Evolutionary conservation across 2,888 invertebrate species (phyloP).

Genomic region (Drosophila aldrichi): DNA sequence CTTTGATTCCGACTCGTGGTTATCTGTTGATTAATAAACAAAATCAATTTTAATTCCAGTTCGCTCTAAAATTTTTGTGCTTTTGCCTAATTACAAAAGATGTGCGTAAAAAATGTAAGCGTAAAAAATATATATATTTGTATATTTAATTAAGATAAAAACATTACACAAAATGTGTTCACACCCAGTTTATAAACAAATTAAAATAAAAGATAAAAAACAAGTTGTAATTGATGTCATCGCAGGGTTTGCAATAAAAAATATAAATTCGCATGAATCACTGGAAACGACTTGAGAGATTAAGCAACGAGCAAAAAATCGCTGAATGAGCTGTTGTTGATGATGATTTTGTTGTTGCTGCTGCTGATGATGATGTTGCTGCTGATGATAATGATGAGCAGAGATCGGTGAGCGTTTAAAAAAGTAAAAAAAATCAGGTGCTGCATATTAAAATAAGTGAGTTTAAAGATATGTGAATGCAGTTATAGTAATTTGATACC

Average conservation of each 20-base stretch:
- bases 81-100: constrained; percentile 24
- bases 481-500: constrained; percentile 5
- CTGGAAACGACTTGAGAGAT: constrained; percentile 14
- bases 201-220: neutral
- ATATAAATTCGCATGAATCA: constrained; percentile 43
- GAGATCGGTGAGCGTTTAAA: constrained; percentile 6
- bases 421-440: constrained; percentile 20
- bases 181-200: constrained; percentile 29
- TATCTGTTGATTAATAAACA: constrained; percentile 46
- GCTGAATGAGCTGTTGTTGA: constrained; percentile 19
- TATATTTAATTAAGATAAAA: neutral
- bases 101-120: constrained; percentile 45
- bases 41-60: neutral
- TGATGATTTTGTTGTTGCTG: neutral
- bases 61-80: neutral
- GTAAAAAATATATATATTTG: neutral
- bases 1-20: constrained; percentile 86
- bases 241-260: constrained; percentile 23
- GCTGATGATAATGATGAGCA: neutral
- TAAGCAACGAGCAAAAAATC: constrained; percentile 13
- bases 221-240: constrained; percentile 41
- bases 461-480: neutral
- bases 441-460: constrained; percentile 25
- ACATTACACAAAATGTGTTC: constrained; percentile 18
- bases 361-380: neutral